Evolutionary conservation across 2,888 invertebrate species (phyloP).

Genomic region (Dioctria linearis): DNA sequence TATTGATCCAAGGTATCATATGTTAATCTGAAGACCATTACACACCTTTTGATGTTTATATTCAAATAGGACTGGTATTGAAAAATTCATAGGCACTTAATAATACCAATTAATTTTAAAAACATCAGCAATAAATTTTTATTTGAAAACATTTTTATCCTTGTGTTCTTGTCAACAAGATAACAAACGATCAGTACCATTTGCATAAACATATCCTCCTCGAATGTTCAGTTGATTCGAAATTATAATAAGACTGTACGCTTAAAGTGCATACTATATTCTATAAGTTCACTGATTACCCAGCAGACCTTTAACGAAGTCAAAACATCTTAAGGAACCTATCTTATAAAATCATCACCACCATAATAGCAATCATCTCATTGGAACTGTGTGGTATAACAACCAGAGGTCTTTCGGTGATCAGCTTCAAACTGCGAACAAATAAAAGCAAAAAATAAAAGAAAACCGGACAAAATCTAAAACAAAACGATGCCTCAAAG

Average conservation of each 20-base stretch:
- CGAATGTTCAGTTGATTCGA: background rate
- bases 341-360: conserved; percentile 20
- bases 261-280: background rate
- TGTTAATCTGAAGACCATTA: no score
- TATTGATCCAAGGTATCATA: no score
- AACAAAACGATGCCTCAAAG: background rate
- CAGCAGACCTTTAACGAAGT: background rate
- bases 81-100: no score
- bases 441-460: background rate
- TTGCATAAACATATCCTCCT: conserved; percentile 4
- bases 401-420: background rate
- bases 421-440: background rate
- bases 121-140: no score
- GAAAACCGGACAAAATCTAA: background rate
- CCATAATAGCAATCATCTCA: conserved; percentile 11
- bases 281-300: background rate
- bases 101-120: no score
- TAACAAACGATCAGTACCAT: background rate
- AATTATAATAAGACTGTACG: background rate
- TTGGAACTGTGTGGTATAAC: background rate
- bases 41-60: no score
- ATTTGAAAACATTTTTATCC: no score
- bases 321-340: background rate
- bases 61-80: no score
- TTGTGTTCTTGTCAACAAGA: no score